Evolutionary conservation across 2,797 vertebrate species (phyloP).

Genomic region (Heteromormyrus szaboi): DNA sequence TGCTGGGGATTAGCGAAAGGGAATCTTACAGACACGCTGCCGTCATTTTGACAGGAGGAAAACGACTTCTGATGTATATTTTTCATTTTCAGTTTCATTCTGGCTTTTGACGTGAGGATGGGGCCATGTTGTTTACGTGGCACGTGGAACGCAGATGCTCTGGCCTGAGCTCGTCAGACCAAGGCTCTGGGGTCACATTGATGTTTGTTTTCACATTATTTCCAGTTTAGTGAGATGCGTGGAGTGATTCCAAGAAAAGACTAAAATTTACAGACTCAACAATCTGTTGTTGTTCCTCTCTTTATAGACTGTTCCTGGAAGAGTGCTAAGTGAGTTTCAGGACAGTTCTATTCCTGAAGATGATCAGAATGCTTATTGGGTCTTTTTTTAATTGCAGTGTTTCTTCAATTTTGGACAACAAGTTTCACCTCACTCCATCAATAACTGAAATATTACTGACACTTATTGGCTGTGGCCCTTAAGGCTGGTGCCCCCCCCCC

Average conservation of each 20-base stretch:
- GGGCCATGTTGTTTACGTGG: neutral
- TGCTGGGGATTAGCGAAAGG: neutral
- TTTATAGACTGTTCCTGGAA: neutral
- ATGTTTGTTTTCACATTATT: neutral
- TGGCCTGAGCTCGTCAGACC: neutral
- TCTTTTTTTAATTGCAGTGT: neutral
- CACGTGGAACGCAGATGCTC: neutral
- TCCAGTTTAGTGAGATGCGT: neutral
- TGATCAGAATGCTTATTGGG: neutral
- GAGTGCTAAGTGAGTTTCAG: neutral
- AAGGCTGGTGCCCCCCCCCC: neutral
- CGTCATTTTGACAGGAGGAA: neutral
- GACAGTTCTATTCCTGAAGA: neutral
- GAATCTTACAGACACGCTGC: neutral
- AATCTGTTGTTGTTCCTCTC: neutral
- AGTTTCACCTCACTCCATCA: neutral
- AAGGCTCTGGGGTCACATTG: neutral
- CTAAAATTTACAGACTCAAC: neutral
- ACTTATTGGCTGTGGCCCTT: neutral
- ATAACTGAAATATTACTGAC: neutral
- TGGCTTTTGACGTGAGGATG: neutral
- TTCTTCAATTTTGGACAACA: neutral
- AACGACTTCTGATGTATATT: neutral
- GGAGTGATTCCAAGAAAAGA: neutral
- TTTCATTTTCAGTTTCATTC: neutral